Base-by-base conservation (phyloP, 2,888 invertebrate species). In the Plemyria rubiginata region DNA sequence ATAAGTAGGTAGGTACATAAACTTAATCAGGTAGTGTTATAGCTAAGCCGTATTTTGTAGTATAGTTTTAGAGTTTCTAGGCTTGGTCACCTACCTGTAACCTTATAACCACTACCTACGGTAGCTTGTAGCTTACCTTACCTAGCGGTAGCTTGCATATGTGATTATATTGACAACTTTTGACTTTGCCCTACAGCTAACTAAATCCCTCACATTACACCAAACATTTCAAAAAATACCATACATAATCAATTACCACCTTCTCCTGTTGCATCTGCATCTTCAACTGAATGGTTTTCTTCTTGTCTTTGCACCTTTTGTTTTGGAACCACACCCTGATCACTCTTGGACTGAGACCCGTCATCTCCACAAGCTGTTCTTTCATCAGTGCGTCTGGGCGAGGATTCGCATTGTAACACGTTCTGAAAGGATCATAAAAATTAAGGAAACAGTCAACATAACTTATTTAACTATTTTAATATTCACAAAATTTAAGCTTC, bases 241-340 rank as follows among this genome's bases (percentile, higher is more conserved):
- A 65, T 57, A 62, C 60, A 58, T 64, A 67, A 64, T 67, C 61
- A 64, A 64, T 77, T 78, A 90, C 90, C 94, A 98, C 98, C 97
- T 98, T 98, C 90, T 99, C 99, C 85, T 99, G 98, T 81, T 98
- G 98, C 95, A 99, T 98, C 88, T 99, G 98, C 93, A 99, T 97
- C 88, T 99, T 99, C 95, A 99, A 96, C 79, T 98, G 96, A 54
- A 99, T 96, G 58, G 98, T 98, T 87, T 98, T 97, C 94, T 99
- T 99, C 94, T 99, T 99, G 93, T 99, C 98, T 90, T 99, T 99
- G 94, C 98, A 99, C 70, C 99, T 94, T 87, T 99, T 99, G 91
- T 99, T 99, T 91, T 99, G 99, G 94, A 99, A 99, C 99, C 99
- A 99, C 63, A 99, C 99, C 81, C 99, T 95, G 85, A 99, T 99